Conservation (phyloP, 2,888 invertebrate genomes). For the Stenchaetothrips biformis region DNA sequence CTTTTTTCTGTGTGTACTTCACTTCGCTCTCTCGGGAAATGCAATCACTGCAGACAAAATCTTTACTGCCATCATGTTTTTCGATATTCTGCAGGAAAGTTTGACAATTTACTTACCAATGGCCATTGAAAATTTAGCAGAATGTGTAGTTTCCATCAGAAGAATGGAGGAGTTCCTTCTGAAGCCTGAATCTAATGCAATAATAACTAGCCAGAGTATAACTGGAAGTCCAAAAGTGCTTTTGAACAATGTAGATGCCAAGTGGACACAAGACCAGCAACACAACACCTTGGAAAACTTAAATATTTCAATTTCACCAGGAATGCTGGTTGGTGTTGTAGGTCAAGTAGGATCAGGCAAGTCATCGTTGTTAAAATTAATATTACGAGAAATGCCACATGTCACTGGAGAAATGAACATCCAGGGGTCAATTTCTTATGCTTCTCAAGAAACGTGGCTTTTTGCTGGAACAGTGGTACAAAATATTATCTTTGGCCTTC, state of each 20-base stretch:
- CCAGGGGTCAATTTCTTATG: slow-evolving; percentile 57
- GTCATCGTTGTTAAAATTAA: slow-evolving; percentile 64
- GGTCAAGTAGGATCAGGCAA: slow-evolving; percentile 75
- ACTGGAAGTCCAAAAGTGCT: slow-evolving; percentile 47
- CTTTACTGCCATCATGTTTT: slow-evolving; percentile 50
- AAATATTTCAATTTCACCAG: slow-evolving; percentile 53
- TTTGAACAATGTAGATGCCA: slow-evolving; percentile 44
- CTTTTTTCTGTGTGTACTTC: slow-evolving; percentile 66
- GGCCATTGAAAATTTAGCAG: slow-evolving; percentile 74
- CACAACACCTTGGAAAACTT: slow-evolving; percentile 53
- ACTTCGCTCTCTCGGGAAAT: slow-evolving; percentile 62
- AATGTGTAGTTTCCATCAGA: slow-evolving; percentile 68
- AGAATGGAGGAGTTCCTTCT: slow-evolving; percentile 52
- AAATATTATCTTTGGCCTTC: slow-evolving; percentile 69
- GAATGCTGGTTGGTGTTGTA: slow-evolving; percentile 63
- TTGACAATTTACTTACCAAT: slow-evolving; percentile 87
- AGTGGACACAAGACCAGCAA: slow-evolving; percentile 53
- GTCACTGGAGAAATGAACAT: slow-evolving; percentile 59
- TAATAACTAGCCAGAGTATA: not conserved
- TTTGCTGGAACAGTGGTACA: slow-evolving; percentile 58
- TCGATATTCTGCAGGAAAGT: slow-evolving; percentile 76
- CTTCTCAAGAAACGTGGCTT: slow-evolving; percentile 65
- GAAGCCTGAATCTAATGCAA: not conserved
- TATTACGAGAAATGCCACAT: slow-evolving; percentile 72
- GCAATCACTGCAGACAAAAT: slow-evolving; percentile 67